Percentiles rank a stretch among this genome's conserved stretches.
Conservation (phyloP, 2,113 vertebrate genomes). For the Phodopus roborovskii region DNA sequence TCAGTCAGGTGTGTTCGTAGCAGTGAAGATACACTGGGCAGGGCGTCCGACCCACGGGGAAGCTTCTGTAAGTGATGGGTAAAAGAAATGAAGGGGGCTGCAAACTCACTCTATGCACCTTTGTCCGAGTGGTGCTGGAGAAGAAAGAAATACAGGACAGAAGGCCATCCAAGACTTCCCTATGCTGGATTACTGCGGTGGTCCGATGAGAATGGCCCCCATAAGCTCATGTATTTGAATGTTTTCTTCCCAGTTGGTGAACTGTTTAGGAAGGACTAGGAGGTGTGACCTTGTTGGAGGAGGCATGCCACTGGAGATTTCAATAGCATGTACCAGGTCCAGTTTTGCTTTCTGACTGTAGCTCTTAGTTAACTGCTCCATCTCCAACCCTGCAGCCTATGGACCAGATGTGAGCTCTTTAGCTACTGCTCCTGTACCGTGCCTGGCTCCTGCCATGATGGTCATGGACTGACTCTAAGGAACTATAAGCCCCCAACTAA, state of each 20-base stretch:
- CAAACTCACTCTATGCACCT: background rate
- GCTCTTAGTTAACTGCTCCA: background rate
- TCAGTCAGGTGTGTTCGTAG: background rate
- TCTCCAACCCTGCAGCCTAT: too few relatives aligned
- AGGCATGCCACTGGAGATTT: background rate
- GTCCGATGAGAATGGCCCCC: background rate
- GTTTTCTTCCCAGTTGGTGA: background rate
- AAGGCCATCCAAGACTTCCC: too few relatives aligned
- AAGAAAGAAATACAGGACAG: background rate
- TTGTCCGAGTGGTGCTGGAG: too few relatives aligned
- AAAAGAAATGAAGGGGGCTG: background rate
- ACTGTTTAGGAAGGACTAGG: background rate
- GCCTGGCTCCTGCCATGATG: background rate
- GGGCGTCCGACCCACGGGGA: background rate
- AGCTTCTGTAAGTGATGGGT: background rate
- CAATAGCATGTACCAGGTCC: background rate
- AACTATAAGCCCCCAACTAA: background rate
- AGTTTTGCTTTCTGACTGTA: background rate
- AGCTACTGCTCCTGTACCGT: too few relatives aligned
- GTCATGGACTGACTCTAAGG: background rate
- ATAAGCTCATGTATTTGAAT: too few relatives aligned
- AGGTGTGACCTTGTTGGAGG: background rate
- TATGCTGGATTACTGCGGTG: background rate
- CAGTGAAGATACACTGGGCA: accelerated
- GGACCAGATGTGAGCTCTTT: too few relatives aligned